Conservation (phyloP, 30 jellyfish, hydroid and myxozoan genomes). For the Haliclystus octoradiatus region DNA sequence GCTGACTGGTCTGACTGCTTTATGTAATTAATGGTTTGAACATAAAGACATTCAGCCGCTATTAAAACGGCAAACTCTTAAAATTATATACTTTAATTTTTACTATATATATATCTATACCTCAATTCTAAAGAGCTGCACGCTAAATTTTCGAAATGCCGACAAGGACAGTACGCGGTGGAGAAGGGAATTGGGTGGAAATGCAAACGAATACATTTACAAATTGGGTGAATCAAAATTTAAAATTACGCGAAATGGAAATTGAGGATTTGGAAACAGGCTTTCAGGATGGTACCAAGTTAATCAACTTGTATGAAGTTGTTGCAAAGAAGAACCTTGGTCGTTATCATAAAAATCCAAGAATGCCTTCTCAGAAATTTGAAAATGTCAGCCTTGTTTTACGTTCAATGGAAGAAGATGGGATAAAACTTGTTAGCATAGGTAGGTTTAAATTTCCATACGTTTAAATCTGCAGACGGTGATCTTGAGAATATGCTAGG, state of each 20-base stretch:
- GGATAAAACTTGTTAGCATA: slow-evolving; percentile 91
- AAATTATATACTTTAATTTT: too few species aligned
- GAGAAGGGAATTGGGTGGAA: slow-evolving; percentile 93
- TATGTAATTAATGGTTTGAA: too few species aligned
- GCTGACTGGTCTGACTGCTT: too few species aligned
- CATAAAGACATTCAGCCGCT: too few species aligned
- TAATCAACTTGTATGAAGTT: slow-evolving; percentile 78
- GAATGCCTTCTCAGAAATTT: slow-evolving; percentile 75
- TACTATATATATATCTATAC: too few species aligned
- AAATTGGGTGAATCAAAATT: slow-evolving; percentile 88
- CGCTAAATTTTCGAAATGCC: slow-evolving; percentile 1
- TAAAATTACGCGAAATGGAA: slow-evolving; percentile 42
- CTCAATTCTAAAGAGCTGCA: too few species aligned
- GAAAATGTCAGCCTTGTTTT: slow-evolving; percentile 89
- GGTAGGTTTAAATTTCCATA: slow-evolving; percentile 39
- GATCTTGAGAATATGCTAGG: too few species aligned
- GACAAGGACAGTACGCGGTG: slow-evolving; percentile 74
- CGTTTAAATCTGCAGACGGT: neutral
- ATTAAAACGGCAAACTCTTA: too few species aligned
- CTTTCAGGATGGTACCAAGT: slow-evolving; percentile 82
- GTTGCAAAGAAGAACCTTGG: slow-evolving; percentile 76
- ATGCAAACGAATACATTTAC: slow-evolving; percentile 95
- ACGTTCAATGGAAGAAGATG: slow-evolving; percentile 89
- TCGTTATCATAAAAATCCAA: slow-evolving; percentile 80
- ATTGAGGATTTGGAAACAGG: slow-evolving; percentile 72